These are phyloP conservation scores for Ceyx melanurus DNA, from an alignment of 2,113 vertebrate genomes.

Conservation along the genomic window DNA sequence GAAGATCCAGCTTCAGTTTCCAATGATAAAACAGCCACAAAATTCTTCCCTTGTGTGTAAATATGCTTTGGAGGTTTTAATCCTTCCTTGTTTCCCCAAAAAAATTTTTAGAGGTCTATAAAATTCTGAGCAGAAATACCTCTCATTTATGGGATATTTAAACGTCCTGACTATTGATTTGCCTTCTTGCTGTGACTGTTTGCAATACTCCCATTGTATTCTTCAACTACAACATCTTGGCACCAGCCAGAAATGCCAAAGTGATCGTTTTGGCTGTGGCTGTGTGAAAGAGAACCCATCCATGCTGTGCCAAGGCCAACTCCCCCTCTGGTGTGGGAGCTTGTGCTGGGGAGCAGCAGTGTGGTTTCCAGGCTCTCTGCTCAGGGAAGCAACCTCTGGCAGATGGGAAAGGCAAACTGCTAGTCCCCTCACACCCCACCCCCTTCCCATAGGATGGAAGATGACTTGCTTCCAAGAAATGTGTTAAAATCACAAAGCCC, in stretches of 20 bases:
- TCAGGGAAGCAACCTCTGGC: background rate
- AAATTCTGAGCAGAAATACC: background rate
- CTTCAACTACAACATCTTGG: background rate
- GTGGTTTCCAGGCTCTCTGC: background rate
- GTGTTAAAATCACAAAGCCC: background rate
- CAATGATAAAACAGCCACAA: background rate
- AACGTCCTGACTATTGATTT: background rate
- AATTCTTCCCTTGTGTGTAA: background rate
- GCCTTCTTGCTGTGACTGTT: background rate
- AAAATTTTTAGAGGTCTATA: background rate
- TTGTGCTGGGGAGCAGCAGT: background rate
- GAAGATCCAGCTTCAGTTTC: background rate
- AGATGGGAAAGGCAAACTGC: background rate
- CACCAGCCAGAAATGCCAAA: background rate
- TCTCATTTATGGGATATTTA: background rate
- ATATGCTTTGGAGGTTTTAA: background rate
- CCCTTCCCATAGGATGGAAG: background rate
- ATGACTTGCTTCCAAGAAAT: background rate
- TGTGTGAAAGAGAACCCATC: too few species aligned
- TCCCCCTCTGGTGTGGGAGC: fast-evolving
- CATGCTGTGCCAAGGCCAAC: background rate
- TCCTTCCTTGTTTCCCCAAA: fast-evolving
- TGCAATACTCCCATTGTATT: background rate
- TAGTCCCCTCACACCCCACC: background rate
- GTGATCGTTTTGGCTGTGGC: fast-evolving